These are phyloP conservation scores for Pelochelys cantorii DNA, from an alignment of 2,797 vertebrate genomes.

Conservation along the genomic window DNA sequence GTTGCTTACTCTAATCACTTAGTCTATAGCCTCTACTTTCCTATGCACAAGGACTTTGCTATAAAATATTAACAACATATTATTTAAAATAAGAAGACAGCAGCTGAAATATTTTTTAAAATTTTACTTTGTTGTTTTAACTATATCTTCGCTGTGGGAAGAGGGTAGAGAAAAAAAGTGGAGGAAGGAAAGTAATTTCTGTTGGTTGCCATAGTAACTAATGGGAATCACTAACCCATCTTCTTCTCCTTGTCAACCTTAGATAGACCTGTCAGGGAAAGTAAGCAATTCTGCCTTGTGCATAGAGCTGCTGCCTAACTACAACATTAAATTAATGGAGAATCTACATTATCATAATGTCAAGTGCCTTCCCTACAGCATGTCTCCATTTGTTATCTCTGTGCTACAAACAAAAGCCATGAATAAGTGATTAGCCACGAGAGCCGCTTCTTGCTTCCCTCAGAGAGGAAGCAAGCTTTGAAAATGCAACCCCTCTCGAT, in stretches of 20 bases:
- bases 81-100: neutral
- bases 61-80: neutral
- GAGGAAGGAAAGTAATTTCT: slow-evolving; percentile 13
- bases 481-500: neutral
- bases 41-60: neutral
- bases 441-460: neutral
- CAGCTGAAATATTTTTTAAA: neutral
- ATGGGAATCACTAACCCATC: slow-evolving; percentile 30
- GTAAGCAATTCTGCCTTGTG: neutral
- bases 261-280: slow-evolving; percentile 33
- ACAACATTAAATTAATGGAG: neutral
- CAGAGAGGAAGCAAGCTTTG: accelerated
- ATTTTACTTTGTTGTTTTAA: slow-evolving; percentile 14
- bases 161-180: neutral
- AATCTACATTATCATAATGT: neutral
- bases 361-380: neutral
- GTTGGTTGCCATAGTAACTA: slow-evolving; percentile 69
- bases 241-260: slow-evolving; percentile 36
- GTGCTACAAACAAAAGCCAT: neutral
- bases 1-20: neutral
- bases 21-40: neutral
- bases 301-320: neutral
- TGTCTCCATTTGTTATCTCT: neutral
- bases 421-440: neutral
- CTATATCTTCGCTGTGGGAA: neutral